Evolutionary conservation across 2,113 vertebrate species (phyloP).

Genomic region (Chloroceryle aenea): DNA sequence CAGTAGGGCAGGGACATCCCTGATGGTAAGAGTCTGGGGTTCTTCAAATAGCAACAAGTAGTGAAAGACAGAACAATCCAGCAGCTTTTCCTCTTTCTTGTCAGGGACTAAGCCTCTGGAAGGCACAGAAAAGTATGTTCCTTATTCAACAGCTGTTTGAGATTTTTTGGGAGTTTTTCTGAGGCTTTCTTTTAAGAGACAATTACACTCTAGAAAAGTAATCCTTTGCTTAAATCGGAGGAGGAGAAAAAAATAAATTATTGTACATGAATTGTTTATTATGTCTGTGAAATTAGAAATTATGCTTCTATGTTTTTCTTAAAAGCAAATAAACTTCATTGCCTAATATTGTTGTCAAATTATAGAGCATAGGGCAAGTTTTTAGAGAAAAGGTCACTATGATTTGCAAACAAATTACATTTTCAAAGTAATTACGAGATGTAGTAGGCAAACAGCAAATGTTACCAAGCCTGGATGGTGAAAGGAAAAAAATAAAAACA

Average conservation of each 20-base stretch:
- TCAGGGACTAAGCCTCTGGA: not conserved
- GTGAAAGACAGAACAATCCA: not conserved
- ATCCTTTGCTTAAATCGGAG: not conserved
- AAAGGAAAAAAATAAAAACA: not conserved
- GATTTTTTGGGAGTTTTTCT: not conserved
- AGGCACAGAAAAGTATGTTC: not conserved
- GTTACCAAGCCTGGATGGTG: not conserved
- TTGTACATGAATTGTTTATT: not conserved
- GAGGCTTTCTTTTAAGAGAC: not conserved
- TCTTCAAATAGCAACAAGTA: not conserved
- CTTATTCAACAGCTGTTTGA: not conserved
- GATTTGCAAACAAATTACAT: not conserved
- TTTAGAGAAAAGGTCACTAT: not conserved
- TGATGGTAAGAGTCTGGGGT: not conserved
- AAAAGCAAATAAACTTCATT: not conserved
- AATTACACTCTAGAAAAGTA: not conserved
- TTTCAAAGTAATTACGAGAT: not conserved
- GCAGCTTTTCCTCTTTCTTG: not conserved
- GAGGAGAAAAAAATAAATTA: not conserved
- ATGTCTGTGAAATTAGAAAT: not conserved
- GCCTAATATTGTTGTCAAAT: not conserved
- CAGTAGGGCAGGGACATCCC: not conserved
- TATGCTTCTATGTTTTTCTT: not conserved
- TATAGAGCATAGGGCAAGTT: not conserved
- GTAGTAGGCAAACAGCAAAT: not conserved